Base-by-base conservation (phyloP, 2,888 invertebrate genomes). In the Perithous albicinctus region DNA sequence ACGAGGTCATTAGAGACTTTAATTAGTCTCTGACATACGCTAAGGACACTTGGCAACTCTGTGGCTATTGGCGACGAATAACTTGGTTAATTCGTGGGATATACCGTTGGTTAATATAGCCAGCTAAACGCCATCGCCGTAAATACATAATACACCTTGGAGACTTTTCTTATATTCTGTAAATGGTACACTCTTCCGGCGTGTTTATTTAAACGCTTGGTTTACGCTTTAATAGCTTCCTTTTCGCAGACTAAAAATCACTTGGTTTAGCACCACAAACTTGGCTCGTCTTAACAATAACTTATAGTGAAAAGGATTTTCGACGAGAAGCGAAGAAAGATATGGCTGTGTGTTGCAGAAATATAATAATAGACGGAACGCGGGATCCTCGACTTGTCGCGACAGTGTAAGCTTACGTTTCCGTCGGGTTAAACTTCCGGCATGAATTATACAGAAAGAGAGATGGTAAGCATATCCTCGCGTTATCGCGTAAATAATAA, bases 81-180 rank as follows among this genome's bases (percentile, higher is more conserved):
- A 51, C 51, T 51, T 51, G 23, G 51, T 12, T 51, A 2, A 51
- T 23, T 51, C 51, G 51, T 51, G 51, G 23, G 23, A 51, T 20
- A 51, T 20, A 48, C 20, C 10, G 48, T 8, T 20, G 6, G 2
- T 51, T 10, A 48, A 48, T 20, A 12, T 18, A 20, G 18, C 6
- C 48, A 8, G 48, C 48, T n/a, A 20, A 48, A 48, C 20, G 48
- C 18, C 8, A 35, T 15, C 59, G 59, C 7, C 35, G 59, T 61
- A 35, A 61, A 61, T 61, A 18, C 35, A 61, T 8, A 61, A 56
- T 32, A 61, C 35, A 38, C 35, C 35, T 35, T 61, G 35, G 20
- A 61, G 8, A 32, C 8, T 35, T 61, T 3, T 6, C 35, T n/a
- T n/a, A n/a, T n/a, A 20, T 1, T 4, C 1, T 18, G 59, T 20